phyloP scores from a whole-genome alignment of 2,113 vertebrate genomes.

The Orthonyx spaldingii region DNA sequence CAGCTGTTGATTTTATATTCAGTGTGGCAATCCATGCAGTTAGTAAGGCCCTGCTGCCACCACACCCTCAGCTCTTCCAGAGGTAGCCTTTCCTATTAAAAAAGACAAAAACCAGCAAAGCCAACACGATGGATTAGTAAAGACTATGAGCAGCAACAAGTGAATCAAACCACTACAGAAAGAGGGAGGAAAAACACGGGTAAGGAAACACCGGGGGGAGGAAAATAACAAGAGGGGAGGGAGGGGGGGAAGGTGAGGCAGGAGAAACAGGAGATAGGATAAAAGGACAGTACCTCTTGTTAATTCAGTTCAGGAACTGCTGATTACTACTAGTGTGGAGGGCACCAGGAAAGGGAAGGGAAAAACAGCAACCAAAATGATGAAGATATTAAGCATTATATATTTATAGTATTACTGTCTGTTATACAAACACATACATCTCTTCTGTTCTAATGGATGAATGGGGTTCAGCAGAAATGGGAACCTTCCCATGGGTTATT shows the following conservation, averaged over 20 bases:
- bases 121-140: constrained; percentile 24
- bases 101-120: background rate
- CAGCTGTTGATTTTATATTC: background rate
- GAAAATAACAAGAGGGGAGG: background rate
- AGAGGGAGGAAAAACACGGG: background rate
- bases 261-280: constrained; percentile 30
- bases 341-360: constrained; percentile 62
- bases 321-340: constrained; percentile 63
- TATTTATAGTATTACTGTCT: background rate
- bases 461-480: background rate
- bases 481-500: background rate
- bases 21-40: background rate
- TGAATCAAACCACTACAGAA: background rate
- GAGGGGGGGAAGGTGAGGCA: background rate
- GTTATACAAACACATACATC: background rate
- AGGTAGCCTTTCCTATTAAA: constrained; percentile 44
- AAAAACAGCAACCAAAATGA: constrained; percentile 66
- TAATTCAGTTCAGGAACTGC: constrained; percentile 64
- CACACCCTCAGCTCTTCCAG: constrained; percentile 22
- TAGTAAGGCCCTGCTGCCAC: background rate
- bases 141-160: constrained; percentile 3
- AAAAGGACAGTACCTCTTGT: constrained; percentile 67
- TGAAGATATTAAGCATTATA: constrained; percentile 47
- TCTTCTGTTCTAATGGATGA: background rate
- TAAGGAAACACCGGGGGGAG: background rate